These are phyloP conservation scores for Nomada lathburiana DNA, from an alignment of 2,888 invertebrate species.

Conservation along the genomic window DNA sequence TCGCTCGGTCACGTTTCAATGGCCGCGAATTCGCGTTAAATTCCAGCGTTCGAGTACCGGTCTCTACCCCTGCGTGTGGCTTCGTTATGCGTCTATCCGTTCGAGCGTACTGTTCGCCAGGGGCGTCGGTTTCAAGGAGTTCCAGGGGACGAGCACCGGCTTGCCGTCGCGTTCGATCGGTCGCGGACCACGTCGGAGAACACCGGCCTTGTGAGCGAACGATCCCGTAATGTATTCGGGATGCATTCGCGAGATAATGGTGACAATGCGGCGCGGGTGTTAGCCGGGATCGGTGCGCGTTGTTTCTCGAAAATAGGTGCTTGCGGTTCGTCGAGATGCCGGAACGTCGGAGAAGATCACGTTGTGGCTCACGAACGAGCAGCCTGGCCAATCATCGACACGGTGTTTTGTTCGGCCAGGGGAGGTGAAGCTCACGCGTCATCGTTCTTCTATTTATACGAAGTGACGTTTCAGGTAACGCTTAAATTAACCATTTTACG, in stretches of 20 bases:
- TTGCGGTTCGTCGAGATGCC: conserved; percentile 63
- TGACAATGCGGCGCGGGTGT: background rate
- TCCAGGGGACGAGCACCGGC: conserved; percentile 37
- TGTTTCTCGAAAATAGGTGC: conserved; percentile 24
- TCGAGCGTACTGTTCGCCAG: background rate
- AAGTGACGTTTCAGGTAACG: conserved; percentile 21
- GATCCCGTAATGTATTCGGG: conserved; percentile 47
- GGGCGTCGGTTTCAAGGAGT: conserved; percentile 7
- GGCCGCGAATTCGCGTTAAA: background rate
- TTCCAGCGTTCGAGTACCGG: conserved; percentile 4
- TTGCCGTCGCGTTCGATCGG: conserved; percentile 44
- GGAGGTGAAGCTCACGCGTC: conserved; percentile 17
- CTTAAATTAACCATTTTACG: conserved; percentile 25
- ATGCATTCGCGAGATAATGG: conserved; percentile 61
- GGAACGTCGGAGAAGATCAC: background rate
- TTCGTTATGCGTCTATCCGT: conserved; percentile 27
- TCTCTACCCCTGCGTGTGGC: conserved; percentile 1
- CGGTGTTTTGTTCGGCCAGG: background rate
- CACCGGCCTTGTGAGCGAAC: conserved; percentile 32
- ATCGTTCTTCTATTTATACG: conserved; percentile 15
- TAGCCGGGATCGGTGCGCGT: background rate
- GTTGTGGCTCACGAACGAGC: background rate
- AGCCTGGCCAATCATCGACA: conserved; percentile 12
- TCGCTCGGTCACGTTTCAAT: conserved; percentile 28
- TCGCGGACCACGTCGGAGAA: background rate